A percentile compares a stretch with the other conserved stretches of the same genome.
Conservation (phyloP, 2,888 invertebrate genomes). For the Eupithecia vulgata region DNA sequence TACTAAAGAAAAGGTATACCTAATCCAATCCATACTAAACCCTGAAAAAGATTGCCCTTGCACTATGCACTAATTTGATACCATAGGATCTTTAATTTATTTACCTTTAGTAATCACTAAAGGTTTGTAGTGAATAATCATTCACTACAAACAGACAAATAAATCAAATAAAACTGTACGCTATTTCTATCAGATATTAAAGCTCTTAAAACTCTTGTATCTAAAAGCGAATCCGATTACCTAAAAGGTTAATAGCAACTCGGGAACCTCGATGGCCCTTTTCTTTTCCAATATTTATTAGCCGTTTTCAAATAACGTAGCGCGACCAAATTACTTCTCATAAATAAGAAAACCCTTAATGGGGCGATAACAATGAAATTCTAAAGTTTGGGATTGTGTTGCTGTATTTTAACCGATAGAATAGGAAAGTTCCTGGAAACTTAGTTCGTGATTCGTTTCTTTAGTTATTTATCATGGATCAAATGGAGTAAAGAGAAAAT, state of each 20-base stretch:
- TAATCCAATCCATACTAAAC: neutral
- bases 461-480: neutral
- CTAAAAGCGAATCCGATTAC: slow-evolving; percentile 27
- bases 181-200: neutral
- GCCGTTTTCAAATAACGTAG: slow-evolving; percentile 15
- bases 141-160: neutral
- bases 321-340: slow-evolving; percentile 22
- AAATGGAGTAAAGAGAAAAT: no score
- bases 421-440: neutral
- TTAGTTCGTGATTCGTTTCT: neutral
- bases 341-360: slow-evolving; percentile 16
- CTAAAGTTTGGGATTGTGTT: neutral
- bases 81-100: neutral
- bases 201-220: neutral
- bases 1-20: neutral
- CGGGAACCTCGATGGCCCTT: slow-evolving; percentile 20
- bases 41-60: neutral
- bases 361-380: neutral
- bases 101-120: no score
- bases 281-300: slow-evolving; percentile 39
- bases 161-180: neutral
- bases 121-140: no score
- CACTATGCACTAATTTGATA: neutral
- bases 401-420: neutral
- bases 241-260: slow-evolving; percentile 40